phyloP scores from a whole-genome alignment of 2,888 invertebrate genomes.

The Phortica okadai region DNA sequence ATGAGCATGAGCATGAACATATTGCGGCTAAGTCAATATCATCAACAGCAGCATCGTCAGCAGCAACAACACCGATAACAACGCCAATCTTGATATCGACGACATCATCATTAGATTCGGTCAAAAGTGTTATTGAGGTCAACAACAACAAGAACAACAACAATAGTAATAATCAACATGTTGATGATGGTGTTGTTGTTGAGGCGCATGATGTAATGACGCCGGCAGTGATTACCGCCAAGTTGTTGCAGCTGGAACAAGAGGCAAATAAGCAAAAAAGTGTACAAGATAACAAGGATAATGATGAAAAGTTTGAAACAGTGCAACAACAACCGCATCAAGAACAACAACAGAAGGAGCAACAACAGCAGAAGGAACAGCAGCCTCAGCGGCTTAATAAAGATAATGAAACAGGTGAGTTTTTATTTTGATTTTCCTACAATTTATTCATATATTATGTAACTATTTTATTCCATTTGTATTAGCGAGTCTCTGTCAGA shows the following conservation, averaged over 20 bases:
- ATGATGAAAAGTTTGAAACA: conserved; percentile 22
- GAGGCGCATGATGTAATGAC: background rate
- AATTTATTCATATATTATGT: background rate
- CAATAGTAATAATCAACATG: conserved; percentile 38
- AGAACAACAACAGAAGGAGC: conserved; percentile 20
- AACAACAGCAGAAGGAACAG: conserved; percentile 12
- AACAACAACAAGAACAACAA: conserved; percentile 48
- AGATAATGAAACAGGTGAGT: conserved; percentile 66
- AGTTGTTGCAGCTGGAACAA: background rate
- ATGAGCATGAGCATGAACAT: conserved; percentile 28
- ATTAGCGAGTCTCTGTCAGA: background rate
- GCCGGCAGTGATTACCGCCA: conserved; percentile 1
- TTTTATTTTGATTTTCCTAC: background rate
- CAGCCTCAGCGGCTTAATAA: conserved; percentile 42
- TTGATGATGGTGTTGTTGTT: conserved; percentile 16
- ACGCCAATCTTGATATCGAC: conserved; percentile 66
- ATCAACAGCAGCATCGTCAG: conserved; percentile 49
- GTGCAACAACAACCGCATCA: conserved; percentile 1
- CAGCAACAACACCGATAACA: conserved; percentile 54
- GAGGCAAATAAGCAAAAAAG: background rate
- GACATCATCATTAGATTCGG: conserved; percentile 70
- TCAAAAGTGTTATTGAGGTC: conserved; percentile 64
- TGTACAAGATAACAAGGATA: background rate
- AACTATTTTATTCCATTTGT: background rate
- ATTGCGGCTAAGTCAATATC: conserved; percentile 48